Evolutionary conservation across 2,888 invertebrate species (phyloP).

Genomic region (Himalopsyche anomala): DNA sequence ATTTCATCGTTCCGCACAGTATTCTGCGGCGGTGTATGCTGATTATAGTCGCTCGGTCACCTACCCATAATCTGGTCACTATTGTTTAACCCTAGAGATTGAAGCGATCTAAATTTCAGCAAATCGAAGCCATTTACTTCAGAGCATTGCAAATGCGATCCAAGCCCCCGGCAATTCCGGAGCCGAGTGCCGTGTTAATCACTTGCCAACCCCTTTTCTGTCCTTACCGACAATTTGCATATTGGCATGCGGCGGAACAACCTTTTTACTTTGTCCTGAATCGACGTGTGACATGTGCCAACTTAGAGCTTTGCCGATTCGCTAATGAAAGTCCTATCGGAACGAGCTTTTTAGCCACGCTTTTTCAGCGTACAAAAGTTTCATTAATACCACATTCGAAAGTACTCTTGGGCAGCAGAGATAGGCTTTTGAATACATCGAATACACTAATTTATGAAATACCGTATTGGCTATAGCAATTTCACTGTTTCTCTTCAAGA

Average conservation of each 20-base stretch:
- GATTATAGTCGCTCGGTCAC: too few species aligned
- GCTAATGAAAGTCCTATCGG: conserved; percentile 57
- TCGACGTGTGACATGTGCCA: conserved; percentile 45
- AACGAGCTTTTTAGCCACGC: conserved; percentile 42
- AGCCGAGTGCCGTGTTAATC: conserved; percentile 38
- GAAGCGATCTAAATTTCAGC: background rate
- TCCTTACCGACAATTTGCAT: conserved; percentile 62
- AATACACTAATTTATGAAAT: too few species aligned
- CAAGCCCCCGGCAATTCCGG: conserved; percentile 34
- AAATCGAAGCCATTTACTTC: conserved; percentile 42
- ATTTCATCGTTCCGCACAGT: too few species aligned
- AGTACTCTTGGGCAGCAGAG: background rate
- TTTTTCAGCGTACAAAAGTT: background rate
- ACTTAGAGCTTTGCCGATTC: conserved; percentile 49
- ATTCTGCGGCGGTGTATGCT: too few species aligned
- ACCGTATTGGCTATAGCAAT: too few species aligned
- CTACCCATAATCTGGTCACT: too few species aligned
- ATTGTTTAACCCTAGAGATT: conserved; percentile 3
- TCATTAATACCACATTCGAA: background rate
- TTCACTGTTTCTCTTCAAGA: too few species aligned
- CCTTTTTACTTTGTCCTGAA: conserved; percentile 56
- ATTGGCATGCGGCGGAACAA: conserved; percentile 53
- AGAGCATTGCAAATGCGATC: conserved; percentile 26
- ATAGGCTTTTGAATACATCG: too few species aligned
- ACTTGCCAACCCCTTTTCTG: conserved; percentile 53